phyloP scores from a whole-genome alignment of 2,113 vertebrate species.

The Semicossyphus pulcher region DNA sequence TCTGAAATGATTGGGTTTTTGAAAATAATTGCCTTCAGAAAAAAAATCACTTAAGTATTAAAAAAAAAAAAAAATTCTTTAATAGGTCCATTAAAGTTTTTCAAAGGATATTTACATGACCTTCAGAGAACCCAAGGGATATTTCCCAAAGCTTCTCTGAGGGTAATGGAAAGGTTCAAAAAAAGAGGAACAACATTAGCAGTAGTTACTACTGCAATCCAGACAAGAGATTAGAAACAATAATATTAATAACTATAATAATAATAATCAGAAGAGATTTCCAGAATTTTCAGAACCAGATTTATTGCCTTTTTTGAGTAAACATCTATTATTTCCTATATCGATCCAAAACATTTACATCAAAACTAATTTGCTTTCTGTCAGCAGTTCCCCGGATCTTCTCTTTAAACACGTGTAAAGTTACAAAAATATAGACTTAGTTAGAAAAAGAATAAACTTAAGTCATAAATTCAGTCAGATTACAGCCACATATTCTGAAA shows the following conservation, averaged over 20 bases:
- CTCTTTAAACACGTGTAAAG: neutral
- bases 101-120: too few relatives aligned
- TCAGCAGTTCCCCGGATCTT: conserved; percentile 2
- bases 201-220: too few relatives aligned
- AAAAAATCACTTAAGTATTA: too few relatives aligned
- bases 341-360: neutral
- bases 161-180: too few relatives aligned
- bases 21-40: too few relatives aligned
- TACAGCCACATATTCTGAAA: conserved; percentile 3
- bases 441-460: conserved; percentile 47
- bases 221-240: too few relatives aligned
- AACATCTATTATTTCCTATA: conserved; percentile 3
- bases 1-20: too few relatives aligned
- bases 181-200: too few relatives aligned
- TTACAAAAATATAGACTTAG: conserved; percentile 51
- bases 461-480: conserved; percentile 16
- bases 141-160: too few relatives aligned
- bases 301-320: conserved; percentile 36
- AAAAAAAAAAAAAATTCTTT: too few relatives aligned
- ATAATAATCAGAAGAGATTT: neutral
- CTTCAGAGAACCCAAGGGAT: too few relatives aligned
- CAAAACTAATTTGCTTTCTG: neutral
- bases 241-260: neutral
- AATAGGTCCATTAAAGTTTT: too few relatives aligned
- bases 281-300: conserved; percentile 3